Percentiles rank a stretch among this genome's conserved stretches.
Conservation (phyloP, 2,888 invertebrate genomes). For the Stratiomys singularior region DNA sequence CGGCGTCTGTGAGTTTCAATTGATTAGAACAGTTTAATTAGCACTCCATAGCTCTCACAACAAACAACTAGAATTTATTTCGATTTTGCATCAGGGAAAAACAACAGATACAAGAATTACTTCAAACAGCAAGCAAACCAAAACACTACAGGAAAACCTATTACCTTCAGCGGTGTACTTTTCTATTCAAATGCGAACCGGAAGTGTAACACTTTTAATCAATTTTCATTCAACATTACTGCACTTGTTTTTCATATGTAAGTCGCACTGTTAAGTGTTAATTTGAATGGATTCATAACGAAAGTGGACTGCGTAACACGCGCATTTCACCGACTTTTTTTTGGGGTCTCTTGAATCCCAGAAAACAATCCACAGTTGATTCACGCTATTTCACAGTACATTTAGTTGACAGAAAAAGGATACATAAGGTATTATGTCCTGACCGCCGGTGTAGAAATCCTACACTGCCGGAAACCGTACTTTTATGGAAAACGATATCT, state of each 20-base stretch:
- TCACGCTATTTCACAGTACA: not conserved
- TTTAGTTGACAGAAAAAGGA: not conserved
- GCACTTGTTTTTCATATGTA: too few species aligned
- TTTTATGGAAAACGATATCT: slow-evolving; percentile 39
- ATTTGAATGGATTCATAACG: too few species aligned
- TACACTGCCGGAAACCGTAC: slow-evolving; percentile 42
- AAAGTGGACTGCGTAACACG: too few species aligned
- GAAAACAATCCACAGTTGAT: too few species aligned
- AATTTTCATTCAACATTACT: not conserved
- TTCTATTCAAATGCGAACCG: not conserved
- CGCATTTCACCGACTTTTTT: too few species aligned
- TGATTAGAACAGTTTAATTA: not conserved
- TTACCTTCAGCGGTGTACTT: not conserved
- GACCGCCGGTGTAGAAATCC: slow-evolving; percentile 40
- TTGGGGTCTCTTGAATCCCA: too few species aligned
- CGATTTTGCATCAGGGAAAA: not conserved
- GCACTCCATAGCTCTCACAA: not conserved
- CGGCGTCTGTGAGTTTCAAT: not conserved
- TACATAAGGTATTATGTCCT: not conserved
- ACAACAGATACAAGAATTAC: not conserved
- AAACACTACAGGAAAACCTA: not conserved
- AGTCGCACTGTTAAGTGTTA: too few species aligned
- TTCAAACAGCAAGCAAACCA: slow-evolving; percentile 4
- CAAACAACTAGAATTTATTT: not conserved
- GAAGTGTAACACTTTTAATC: not conserved